phyloP scores from a whole-genome alignment of 2,797 vertebrate genomes.

The Poeciliopsis gracilis region DNA sequence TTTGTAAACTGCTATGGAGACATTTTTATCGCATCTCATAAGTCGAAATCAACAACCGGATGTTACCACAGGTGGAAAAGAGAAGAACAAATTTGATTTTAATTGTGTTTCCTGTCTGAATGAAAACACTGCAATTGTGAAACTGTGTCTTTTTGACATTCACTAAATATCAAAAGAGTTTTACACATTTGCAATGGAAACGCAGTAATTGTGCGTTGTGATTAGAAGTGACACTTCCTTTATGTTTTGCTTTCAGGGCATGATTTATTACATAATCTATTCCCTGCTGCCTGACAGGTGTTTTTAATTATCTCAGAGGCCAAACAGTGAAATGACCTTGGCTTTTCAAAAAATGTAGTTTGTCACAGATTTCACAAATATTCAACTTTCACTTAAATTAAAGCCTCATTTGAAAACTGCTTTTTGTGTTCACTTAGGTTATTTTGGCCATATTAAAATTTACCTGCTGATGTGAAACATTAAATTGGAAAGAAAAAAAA shows the following conservation, averaged over 20 bases:
- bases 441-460: background rate
- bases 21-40: no score
- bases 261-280: background rate
- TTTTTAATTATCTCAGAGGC: background rate
- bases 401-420: background rate
- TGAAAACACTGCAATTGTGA: no score
- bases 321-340: background rate
- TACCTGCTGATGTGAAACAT: background rate
- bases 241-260: background rate
- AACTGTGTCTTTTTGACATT: no score
- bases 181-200: no score
- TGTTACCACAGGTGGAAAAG: no score
- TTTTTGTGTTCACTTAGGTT: background rate
- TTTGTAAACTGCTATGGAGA: no score
- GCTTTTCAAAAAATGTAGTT: background rate
- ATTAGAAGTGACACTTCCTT: background rate
- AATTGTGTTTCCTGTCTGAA: no score
- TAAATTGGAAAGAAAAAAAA: no score
- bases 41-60: no score
- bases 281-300: background rate
- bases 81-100: no score
- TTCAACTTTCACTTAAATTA: background rate
- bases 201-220: background rate
- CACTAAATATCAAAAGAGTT: no score
- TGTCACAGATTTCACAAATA: background rate